Evolutionary conservation across 2,113 vertebrate genomes (phyloP).

Genomic region (Syngnathus typhle): DNA sequence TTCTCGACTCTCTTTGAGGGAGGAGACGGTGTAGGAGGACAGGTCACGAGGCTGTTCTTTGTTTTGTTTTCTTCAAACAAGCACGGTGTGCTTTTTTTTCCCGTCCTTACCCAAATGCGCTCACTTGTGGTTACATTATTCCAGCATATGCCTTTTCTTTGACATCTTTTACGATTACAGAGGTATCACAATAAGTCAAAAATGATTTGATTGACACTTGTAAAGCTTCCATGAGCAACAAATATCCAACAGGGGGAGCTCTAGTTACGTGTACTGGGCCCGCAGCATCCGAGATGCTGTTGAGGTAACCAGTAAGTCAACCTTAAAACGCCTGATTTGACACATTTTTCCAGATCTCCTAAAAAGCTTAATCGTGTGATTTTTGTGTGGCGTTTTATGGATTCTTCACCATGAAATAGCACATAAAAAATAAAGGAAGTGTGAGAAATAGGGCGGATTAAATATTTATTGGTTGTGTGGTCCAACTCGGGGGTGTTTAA

Average conservation of each 20-base stretch:
- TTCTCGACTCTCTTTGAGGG: constrained; percentile 26
- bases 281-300: not conserved
- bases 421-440: not conserved
- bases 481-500: not conserved
- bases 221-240: not conserved
- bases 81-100: constrained; percentile 8
- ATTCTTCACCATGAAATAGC: not conserved
- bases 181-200: constrained; percentile 5
- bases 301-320: not conserved
- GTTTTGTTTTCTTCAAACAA: no score
- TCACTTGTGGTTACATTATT: not conserved
- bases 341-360: constrained; percentile 17
- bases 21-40: constrained; percentile 51
- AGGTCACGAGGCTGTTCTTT: constrained; percentile 51
- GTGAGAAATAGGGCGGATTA: not conserved
- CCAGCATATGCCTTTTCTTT: constrained; percentile 1
- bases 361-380: constrained; percentile 6
- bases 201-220: constrained; percentile 15
- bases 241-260: constrained; percentile 58
- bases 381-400: constrained; percentile 6
- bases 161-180: not conserved
- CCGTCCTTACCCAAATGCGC: constrained; percentile 11
- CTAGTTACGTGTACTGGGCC: constrained; percentile 30
- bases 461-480: not conserved
- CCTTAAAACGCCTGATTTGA: constrained; percentile 14